Evolutionary conservation across 2,113 vertebrate species (phyloP).

Genomic region (Austrofundulus limnaeus): DNA sequence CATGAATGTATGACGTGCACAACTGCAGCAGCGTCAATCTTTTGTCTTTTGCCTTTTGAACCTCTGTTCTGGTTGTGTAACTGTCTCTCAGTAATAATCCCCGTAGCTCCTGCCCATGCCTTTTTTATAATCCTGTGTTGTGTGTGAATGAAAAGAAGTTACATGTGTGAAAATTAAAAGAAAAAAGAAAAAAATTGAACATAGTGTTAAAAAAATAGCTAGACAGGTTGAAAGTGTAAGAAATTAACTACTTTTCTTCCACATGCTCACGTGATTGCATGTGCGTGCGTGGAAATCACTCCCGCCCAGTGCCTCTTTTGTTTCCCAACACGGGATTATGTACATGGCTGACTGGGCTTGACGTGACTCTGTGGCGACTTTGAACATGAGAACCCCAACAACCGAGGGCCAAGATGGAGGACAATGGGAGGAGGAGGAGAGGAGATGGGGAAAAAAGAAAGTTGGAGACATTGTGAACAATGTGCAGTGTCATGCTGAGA

Average conservation of each 20-base stretch:
- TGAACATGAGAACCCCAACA: constrained; percentile 47
- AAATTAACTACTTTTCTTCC: constrained; percentile 6
- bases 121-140: constrained; percentile 41
- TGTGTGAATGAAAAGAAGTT: constrained; percentile 11
- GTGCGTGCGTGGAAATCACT: constrained; percentile 9
- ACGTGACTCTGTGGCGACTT: constrained; percentile 46
- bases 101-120: constrained; percentile 45
- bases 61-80: constrained; percentile 60
- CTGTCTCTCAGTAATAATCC: constrained; percentile 65
- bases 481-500: constrained; percentile 15
- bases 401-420: constrained; percentile 23
- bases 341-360: constrained; percentile 33
- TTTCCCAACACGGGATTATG: constrained; percentile 60
- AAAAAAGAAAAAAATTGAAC: not conserved
- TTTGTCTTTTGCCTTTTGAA: not conserved
- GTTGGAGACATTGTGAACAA: not conserved
- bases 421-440: not conserved
- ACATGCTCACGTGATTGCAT: constrained; percentile 3
- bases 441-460: not conserved
- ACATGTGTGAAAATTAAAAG: not conserved
- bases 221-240: not conserved
- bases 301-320: constrained; percentile 41
- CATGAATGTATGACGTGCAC: not conserved
- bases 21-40: not conserved
- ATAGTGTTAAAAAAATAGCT: constrained; percentile 6